Evolutionary conservation across 2,888 invertebrate species (phyloP).

Genomic region (Philereme transversata): DNA sequence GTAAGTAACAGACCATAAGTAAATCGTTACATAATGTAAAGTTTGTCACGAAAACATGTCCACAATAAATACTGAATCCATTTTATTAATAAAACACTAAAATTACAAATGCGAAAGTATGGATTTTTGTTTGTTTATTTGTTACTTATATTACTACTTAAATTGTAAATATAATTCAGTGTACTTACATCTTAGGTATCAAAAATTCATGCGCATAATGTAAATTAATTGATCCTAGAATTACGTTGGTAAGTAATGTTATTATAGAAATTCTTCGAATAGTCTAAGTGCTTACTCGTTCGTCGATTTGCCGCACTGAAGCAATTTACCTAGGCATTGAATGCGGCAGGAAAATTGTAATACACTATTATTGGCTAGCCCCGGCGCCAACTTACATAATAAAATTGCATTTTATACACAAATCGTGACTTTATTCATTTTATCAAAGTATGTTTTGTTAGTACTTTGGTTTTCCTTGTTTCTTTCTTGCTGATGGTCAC

Average conservation of each 20-base stretch:
- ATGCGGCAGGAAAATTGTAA: conserved; percentile 22
- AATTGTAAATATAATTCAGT: no score
- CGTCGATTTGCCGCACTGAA: conserved; percentile 15
- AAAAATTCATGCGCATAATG: no score
- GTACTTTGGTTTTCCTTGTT: conserved; percentile 11
- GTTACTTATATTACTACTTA: no score
- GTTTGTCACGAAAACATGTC: no score
- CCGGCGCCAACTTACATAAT: conserved; percentile 13
- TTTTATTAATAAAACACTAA: not conserved
- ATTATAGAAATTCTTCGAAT: conserved; percentile 10
- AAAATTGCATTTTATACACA: conserved; percentile 8
- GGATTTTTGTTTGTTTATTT: no score
- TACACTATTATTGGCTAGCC: conserved; percentile 9
- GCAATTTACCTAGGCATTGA: conserved; percentile 3
- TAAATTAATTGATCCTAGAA: no score
- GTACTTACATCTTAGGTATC: no score
- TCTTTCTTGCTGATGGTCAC: not conserved
- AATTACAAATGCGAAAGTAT: no score
- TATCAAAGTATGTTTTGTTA: not conserved
- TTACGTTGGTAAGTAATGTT: conserved; percentile 3
- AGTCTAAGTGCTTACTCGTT: not conserved
- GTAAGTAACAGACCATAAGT: conserved; percentile 45
- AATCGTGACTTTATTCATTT: conserved; percentile 14
- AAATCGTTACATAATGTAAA: not conserved
- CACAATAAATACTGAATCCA: not conserved